Percentiles rank a stretch among this genome's conserved stretches.
These are phyloP conservation scores for Scaeva pyrastri DNA, from an alignment of 2,888 invertebrate species.

Conservation along the genomic window DNA sequence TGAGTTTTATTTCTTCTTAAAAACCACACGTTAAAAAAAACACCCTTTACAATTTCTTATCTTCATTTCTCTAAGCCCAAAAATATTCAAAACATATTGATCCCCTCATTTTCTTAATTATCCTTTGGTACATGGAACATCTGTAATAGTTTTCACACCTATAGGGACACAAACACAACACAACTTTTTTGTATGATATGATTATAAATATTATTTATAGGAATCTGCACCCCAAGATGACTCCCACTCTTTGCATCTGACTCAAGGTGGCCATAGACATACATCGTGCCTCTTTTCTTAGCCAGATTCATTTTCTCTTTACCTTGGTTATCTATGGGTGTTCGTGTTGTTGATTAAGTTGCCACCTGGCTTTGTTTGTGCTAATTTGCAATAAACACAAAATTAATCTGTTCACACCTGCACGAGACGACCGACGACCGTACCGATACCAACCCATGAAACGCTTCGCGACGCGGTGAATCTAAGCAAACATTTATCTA, in stretches of 20 bases:
- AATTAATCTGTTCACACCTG: constrained; percentile 36
- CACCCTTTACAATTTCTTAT: too few relatives aligned
- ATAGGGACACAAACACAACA: background rate
- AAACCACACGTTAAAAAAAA: too few relatives aligned
- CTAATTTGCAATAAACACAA: constrained; percentile 24
- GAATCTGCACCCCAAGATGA: background rate
- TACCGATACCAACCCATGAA: background rate
- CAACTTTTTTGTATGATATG: too few relatives aligned
- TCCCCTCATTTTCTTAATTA: too few relatives aligned
- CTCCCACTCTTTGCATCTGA: constrained; percentile 3
- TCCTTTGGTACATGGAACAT: too few relatives aligned
- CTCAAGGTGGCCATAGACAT: too few relatives aligned
- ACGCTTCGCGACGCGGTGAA: background rate
- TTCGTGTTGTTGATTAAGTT: background rate
- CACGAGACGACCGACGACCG: background rate
- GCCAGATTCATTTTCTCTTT: background rate
- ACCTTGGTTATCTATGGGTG: background rate
- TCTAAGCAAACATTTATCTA: background rate
- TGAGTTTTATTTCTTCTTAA: too few relatives aligned
- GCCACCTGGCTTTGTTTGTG: constrained; percentile 18
- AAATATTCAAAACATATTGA: too few relatives aligned
- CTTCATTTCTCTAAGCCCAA: too few relatives aligned
- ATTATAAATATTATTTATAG: too few relatives aligned
- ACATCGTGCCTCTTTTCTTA: background rate
- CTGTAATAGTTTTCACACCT: background rate